Evolutionary conservation across 2,113 vertebrate species (phyloP), one percentile per base, ranked within the genome.

Genomic region (Lophius piscatorius): DNA sequence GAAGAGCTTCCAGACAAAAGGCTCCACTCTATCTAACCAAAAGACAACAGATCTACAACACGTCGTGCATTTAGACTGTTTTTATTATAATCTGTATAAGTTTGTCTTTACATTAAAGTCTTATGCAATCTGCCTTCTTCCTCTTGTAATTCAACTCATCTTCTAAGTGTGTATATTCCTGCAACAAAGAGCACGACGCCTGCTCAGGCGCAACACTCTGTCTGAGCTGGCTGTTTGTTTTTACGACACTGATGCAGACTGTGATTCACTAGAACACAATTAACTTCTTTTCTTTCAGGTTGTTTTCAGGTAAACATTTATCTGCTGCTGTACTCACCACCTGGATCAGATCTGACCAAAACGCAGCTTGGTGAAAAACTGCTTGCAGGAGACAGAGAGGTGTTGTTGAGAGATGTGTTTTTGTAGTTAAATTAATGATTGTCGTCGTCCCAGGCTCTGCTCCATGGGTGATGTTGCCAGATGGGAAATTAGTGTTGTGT

Each of bases 251-350:
- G 39, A 4, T 12, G 35, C 55, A 11, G 55, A 8, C 38, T 8
- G 63, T 78, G 68, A 68, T 24, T 35, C 67, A 47, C n/a, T 60
- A 57, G 58, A 57, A 46, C 68, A 65, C 49, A 49, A 46, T 28
- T 57, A 22, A 21, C 36, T 39, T 14, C 12, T 35, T 9, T 17
- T 21, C 3, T 28, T 3, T 34, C 38, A 16, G 49, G 4, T 26
- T 7, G 21, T 0, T 26, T 5, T 2, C 21, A 35, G 40, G 34
- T 39, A 63, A 59, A 72, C 56, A 36, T 1, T 17, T 33, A 20
- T 23, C 24, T 40, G 52, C 59, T 58, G 55, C 52, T 54, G 66
- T 78, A 88, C 89, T 91, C 84, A 91, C 90, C 91, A 84, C 85
- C 88, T 85, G 83, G 74, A 57, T 74, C 71, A 45, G 83, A 74